Percentiles rank a stretch among this genome's conserved stretches.
These are phyloP conservation scores for Agelas oroides DNA, from an alignment of 37 sponge, comb jelly and placozoan species.

Conservation along the genomic window DNA sequence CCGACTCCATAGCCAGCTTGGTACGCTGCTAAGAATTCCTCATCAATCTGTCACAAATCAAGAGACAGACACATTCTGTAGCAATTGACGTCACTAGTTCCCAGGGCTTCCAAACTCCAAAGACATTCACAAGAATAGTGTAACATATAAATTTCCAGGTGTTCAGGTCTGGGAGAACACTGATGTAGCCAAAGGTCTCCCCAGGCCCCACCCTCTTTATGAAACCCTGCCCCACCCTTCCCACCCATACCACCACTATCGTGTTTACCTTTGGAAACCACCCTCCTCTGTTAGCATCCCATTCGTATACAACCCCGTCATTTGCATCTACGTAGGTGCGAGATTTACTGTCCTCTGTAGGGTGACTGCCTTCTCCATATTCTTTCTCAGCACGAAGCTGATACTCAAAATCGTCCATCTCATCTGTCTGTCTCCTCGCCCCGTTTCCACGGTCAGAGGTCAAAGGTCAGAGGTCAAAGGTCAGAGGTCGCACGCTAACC, in stretches of 20 bases:
- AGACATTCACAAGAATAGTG: too few relatives aligned
- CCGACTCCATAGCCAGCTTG: slow-evolving; percentile 85
- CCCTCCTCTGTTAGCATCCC: slow-evolving; percentile 83
- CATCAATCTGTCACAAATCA: slow-evolving; percentile 72
- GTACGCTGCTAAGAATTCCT: slow-evolving; percentile 89
- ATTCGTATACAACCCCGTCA: slow-evolving; percentile 95
- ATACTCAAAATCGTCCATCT: slow-evolving; percentile 53
- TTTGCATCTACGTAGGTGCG: slow-evolving; percentile 79
- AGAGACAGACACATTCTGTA: too few relatives aligned
- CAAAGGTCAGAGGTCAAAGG: too few relatives aligned
- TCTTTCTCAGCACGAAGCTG: slow-evolving; percentile 28
- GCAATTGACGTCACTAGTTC: neutral
- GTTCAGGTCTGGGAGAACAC: too few relatives aligned
- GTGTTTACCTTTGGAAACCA: slow-evolving; percentile 98
- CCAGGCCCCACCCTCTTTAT: too few relatives aligned
- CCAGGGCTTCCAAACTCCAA: too few relatives aligned
- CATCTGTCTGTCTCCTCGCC: neutral
- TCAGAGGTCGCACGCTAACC: neutral
- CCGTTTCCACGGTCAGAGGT: too few relatives aligned
- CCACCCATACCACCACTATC: too few relatives aligned
- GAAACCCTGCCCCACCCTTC: too few relatives aligned
- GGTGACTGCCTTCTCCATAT: neutral
- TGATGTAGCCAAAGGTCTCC: too few relatives aligned
- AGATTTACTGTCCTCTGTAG: neutral
- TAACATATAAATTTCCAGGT: too few relatives aligned